Percentiles rank a stretch among this genome's conserved stretches.
Conservation (phyloP, 2,888 invertebrate species). For the Latrodectus hesperus region DNA sequence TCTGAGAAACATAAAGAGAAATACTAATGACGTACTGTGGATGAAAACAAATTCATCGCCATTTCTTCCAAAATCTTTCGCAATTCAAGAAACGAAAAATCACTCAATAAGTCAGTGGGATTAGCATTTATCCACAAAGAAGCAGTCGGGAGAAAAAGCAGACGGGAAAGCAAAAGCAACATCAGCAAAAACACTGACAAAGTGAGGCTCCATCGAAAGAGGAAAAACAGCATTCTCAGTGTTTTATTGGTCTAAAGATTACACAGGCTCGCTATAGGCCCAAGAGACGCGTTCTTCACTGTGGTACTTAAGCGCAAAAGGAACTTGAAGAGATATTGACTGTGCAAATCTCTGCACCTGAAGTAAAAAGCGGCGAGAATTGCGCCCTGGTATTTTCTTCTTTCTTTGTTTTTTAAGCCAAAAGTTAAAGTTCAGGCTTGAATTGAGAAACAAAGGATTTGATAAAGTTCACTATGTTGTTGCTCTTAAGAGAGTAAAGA, state of each 20-base stretch:
- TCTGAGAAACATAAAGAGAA: no score
- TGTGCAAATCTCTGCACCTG: conserved; percentile 32
- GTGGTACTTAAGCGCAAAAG: conserved; percentile 55
- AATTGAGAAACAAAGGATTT: no score
- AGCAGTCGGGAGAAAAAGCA: background rate
- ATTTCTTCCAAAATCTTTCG: conserved; percentile 33
- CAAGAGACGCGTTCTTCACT: conserved; percentile 43
- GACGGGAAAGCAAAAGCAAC: background rate
- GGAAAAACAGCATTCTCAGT: conserved; percentile 55
- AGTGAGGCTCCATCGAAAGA: background rate
- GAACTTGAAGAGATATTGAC: conserved; percentile 65
- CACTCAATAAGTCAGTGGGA: conserved; percentile 53
- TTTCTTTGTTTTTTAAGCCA: no score
- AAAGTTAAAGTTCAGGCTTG: no score
- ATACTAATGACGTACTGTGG: no score
- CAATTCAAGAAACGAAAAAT: background rate
- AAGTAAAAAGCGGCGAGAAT: conserved; percentile 8
- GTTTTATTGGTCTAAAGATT: conserved; percentile 65
- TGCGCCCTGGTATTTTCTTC: conserved; percentile 1
- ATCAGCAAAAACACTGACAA: background rate
- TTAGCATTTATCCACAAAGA: conserved; percentile 31
- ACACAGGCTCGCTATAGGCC: conserved; percentile 42
- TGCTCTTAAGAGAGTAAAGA: no score
- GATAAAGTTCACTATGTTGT: no score
- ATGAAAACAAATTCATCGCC: background rate